Conservation (phyloP, 2,797 vertebrate genomes). For the Peromyscus aztecus region DNA sequence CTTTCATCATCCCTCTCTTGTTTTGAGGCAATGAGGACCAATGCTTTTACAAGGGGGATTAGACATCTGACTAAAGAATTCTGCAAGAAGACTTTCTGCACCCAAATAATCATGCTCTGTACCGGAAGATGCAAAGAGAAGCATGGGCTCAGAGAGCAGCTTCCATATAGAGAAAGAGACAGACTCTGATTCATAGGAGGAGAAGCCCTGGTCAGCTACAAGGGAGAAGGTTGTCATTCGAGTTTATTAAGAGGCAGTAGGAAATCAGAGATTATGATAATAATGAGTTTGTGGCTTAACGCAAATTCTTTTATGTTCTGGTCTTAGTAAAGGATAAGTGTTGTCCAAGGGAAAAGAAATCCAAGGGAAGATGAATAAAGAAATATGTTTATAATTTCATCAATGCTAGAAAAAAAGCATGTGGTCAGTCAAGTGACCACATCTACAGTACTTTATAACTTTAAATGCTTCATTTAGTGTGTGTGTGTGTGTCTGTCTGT, state of each 20-base stretch:
- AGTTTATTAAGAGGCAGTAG: constrained; percentile 34
- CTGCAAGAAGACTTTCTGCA: not conserved
- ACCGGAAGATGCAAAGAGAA: constrained; percentile 1
- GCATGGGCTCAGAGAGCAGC: not conserved
- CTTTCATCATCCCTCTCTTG: not conserved
- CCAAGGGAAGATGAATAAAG: not conserved
- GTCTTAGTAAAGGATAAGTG: constrained; percentile 48
- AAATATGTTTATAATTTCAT: not conserved
- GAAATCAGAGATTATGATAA: constrained; percentile 28
- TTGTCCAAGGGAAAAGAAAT: constrained; percentile 50
- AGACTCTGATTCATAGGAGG: not conserved
- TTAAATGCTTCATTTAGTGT: not conserved
- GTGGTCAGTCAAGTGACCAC: not conserved
- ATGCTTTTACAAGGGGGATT: not conserved
- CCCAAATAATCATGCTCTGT: not conserved
- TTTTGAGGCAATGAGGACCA: constrained; percentile 5
- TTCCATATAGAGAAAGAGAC: constrained; percentile 19
- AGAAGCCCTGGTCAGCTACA: not conserved
- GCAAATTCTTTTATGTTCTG: constrained; percentile 67
- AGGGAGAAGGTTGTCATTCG: not conserved
- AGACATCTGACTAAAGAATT: not conserved
- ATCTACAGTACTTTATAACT: not conserved
- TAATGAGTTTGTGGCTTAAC: constrained; percentile 36
- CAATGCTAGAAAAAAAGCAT: constrained; percentile 12
- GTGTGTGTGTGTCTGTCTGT: not conserved